These are phyloP conservation scores for Metopia argyrocephala DNA, from an alignment of 2,888 invertebrate genomes.

Conservation along the genomic window DNA sequence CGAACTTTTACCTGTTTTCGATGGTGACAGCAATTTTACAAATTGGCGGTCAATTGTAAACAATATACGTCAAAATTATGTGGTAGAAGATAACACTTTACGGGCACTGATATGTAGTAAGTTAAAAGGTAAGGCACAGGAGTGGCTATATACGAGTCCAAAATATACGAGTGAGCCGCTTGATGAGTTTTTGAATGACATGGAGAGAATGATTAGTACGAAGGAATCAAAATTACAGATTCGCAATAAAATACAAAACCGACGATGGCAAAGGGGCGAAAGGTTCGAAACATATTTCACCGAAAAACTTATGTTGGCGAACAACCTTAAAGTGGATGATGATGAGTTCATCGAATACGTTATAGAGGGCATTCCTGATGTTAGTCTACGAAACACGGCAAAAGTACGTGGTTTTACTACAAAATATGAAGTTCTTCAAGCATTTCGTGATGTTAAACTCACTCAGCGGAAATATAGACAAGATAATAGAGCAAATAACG, in stretches of 20 bases:
- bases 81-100: background rate
- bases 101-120: slow-evolving; percentile 18
- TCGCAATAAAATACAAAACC: background rate
- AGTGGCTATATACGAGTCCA: background rate
- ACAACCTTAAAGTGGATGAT: slow-evolving; percentile 28
- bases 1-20: slow-evolving; percentile 20
- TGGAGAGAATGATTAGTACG: background rate
- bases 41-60: background rate
- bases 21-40: slow-evolving; percentile 13
- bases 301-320: slow-evolving; percentile 14
- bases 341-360: no score
- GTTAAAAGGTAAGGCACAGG: slow-evolving; percentile 1
- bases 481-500: background rate
- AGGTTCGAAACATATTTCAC: background rate
- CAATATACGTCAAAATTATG: slow-evolving; percentile 1
- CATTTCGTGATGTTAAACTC: slow-evolving; percentile 20
- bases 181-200: background rate
- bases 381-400: slow-evolving; percentile 32
- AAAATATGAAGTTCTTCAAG: slow-evolving; percentile 31
- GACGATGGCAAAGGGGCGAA: background rate
- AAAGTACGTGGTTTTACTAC: slow-evolving; percentile 27
- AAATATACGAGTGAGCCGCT: background rate
- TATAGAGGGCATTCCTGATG: slow-evolving; percentile 45
- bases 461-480: background rate
- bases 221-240: background rate